Conservation (phyloP, 2,888 invertebrate species). For the Digitonthophagus gazella region DNA sequence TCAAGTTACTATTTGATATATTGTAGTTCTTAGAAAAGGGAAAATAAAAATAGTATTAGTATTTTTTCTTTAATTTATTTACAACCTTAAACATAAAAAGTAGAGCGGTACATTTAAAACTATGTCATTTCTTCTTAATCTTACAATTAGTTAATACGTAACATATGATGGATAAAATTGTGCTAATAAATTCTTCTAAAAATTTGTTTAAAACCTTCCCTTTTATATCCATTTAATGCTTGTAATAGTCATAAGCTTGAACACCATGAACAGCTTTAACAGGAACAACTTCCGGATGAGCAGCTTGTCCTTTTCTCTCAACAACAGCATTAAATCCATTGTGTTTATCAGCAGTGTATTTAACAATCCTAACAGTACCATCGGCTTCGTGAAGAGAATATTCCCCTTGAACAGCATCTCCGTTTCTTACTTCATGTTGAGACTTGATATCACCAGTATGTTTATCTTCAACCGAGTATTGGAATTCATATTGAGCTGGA, state of each 20-base stretch:
- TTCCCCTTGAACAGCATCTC: conserved; percentile 44
- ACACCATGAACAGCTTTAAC: neutral
- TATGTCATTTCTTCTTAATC: too few species aligned
- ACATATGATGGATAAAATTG: neutral
- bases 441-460: conserved; percentile 47
- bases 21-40: too few species aligned
- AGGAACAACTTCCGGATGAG: conserved; percentile 35
- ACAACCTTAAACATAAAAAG: too few species aligned
- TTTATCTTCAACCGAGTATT: conserved; percentile 47
- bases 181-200: neutral
- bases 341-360: conserved; percentile 44
- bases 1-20: too few species aligned
- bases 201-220: neutral
- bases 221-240: neutral
- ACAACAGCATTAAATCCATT: conserved; percentile 45
- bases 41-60: too few species aligned
- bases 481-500: conserved; percentile 41
- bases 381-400: conserved; percentile 48
- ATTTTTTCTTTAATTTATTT: too few species aligned
- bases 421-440: conserved; percentile 46
- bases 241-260: neutral
- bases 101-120: too few species aligned
- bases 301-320: conserved; percentile 41
- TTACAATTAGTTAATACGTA: too few species aligned
- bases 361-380: conserved; percentile 46